Evolutionary conservation across 2,797 vertebrate species (phyloP).

Genomic region (Pithecia hirsuta): DNA sequence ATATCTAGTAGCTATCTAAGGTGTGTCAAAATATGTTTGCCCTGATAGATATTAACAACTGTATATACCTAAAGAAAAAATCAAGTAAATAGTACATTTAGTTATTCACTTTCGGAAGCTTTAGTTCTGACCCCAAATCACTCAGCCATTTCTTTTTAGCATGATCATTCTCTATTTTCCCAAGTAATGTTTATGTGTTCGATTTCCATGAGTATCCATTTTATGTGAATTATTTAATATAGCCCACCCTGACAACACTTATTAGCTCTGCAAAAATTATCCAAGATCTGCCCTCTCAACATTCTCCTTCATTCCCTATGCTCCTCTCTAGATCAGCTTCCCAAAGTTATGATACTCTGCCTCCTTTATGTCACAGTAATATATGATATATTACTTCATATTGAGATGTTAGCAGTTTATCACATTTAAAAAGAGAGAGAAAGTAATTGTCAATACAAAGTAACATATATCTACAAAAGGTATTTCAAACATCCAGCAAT

Average conservation of each 20-base stretch:
- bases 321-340: neutral
- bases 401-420: neutral
- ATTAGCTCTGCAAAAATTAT: neutral
- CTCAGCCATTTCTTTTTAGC: neutral
- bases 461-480: neutral
- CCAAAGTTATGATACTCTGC: neutral
- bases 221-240: conserved; percentile 1
- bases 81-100: neutral
- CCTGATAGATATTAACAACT: neutral
- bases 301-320: neutral
- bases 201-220: neutral
- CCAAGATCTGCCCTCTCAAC: neutral
- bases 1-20: neutral
- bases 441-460: conserved; percentile 8
- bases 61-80: neutral
- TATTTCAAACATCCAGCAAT: neutral
- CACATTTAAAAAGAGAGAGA: neutral
- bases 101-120: neutral
- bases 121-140: neutral
- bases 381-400: neutral
- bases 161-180: neutral
- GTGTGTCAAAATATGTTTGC: neutral
- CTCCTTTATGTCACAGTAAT: neutral
- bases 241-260: neutral
- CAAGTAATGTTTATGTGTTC: neutral